A percentile compares a stretch with the other conserved stretches of the same genome.
phyloP scores from a whole-genome alignment of 2,797 vertebrate species.

The Moxostoma hubbsi region DNA sequence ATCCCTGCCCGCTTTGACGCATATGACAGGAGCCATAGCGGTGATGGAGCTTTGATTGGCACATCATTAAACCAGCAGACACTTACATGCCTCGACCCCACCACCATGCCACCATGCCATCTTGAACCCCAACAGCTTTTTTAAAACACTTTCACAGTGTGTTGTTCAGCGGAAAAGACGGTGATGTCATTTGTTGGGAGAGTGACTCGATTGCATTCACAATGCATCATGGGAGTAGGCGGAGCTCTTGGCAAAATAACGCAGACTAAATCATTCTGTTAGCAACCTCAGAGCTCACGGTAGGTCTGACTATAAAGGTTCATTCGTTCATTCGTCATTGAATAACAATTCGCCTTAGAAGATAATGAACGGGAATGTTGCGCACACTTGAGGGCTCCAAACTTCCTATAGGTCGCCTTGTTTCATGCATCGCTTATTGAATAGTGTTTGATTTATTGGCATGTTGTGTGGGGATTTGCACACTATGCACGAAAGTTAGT shows the following conservation, averaged over 20 bases:
- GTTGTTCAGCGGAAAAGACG: constrained; percentile 10
- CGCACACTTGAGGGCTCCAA: background rate
- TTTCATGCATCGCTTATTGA: too few relatives aligned
- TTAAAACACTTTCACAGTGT: constrained; percentile 1
- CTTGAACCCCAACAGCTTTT: constrained; percentile 10
- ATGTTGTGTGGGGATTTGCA: background rate
- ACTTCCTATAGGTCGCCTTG: background rate
- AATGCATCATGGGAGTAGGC: too few relatives aligned
- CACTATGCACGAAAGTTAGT: too few relatives aligned
- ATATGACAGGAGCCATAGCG: constrained; percentile 71
- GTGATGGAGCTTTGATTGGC: constrained; percentile 50
- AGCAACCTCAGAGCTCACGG: too few relatives aligned
- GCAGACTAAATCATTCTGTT: too few relatives aligned
- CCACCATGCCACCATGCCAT: constrained; percentile 31
- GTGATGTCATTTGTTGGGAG: background rate
- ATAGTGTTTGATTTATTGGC: background rate
- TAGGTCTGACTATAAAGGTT: too few relatives aligned
- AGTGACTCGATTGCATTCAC: too few relatives aligned
- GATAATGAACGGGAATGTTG: too few relatives aligned
- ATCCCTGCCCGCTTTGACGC: constrained; percentile 63
- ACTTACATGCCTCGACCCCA: constrained; percentile 59
- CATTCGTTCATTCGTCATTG: too few relatives aligned
- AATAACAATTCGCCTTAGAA: too few relatives aligned
- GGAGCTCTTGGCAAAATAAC: too few relatives aligned
- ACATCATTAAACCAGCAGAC: constrained; percentile 68